Base-by-base conservation (phyloP, 2,888 invertebrate species). In the Tenthredo mesomela region DNA sequence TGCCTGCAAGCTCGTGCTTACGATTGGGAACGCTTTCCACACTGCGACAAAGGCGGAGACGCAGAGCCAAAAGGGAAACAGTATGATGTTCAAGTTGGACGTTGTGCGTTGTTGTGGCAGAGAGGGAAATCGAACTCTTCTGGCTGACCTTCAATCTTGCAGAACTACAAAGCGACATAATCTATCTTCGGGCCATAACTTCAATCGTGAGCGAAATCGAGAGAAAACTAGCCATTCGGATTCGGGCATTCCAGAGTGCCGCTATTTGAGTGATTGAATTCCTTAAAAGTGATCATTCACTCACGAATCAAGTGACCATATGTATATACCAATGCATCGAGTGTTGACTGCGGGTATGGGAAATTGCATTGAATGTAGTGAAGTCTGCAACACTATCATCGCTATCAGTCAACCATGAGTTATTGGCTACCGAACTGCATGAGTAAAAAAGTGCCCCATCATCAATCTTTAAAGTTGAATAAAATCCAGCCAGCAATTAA, bases 1-100 rank as follows among this genome's bases (percentile, higher is more conserved):
- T 73, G 71, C 71, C 12, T 73, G 40, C 71, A 73, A 73, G 71
- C 71, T 73, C 6, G 43, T 73, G 71, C 71, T 73, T 43, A 73
- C 71, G 71, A 73, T 73, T 73, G 71, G 21, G 21, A 43, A 43
- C 71, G 71, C 71, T 73, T 37, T 43, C 10, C 40, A 43, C 21
- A 4, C 10, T 71, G 25, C 25, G 43, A 73, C 71, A 73, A 40
- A n/a, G 43, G 25, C 71, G 15, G 18, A 18, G 67, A 33, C 21
- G n/a, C n/a, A 43, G 70, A 33, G n/a, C 40, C 21, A 12, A 73
- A 73, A 40, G 43, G 71, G 25, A 73, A 73, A 73, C 71, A 43
- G 40, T 43, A 15, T n/a, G 12, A 0, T 73, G 71, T 73, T 73
- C 43, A 73, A 43, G 71, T 73, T 21, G 43, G 71, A n/a, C 43